Base-by-base conservation (phyloP, 2,888 invertebrate species). In the Plebejus anna region DNA sequence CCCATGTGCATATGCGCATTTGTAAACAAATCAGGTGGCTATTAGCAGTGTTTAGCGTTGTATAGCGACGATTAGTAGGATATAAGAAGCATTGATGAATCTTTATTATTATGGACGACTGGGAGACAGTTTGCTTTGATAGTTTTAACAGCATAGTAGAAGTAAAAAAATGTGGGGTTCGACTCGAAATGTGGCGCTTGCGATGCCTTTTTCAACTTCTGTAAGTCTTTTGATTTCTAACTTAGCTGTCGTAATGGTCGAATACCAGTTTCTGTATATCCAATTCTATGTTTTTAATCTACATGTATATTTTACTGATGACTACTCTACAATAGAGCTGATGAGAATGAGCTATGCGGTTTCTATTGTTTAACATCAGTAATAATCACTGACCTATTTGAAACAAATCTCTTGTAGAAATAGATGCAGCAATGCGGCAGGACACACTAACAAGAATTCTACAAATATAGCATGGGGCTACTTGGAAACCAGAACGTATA, bases 1-100 rank as follows among this genome's bases (percentile, higher is more conserved):
- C 13, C 38, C 70, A 70, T 38, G 78, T 76, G 72, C 77, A 76
- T 75, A 57, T 66, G 55, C 38, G 70, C 76, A 32, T n/a, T 70
- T 70, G 66, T 71, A 71, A 72, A 73, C 55, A 55, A 73, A 73
- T 55, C 73, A 16, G 73, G 47, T 22, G 47, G 42, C 9, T 32
- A 22, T 22, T 28, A 72, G 22, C 42, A 66, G 32, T 66, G 5
- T 36, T 66, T 32, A 66, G 13, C 6, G 32, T 66, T 66, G 66
- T 36, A n/a, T n/a, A n/a, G n/a, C n/a, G 4, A 66, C 36, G 66
- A 66, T 66, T 66, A 36, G 66, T 66, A 36, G 9, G 36, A 66
- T 16, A 9, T 66, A 16, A 16, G 5, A 66, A 13, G 4, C 66
- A 5, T 5, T 66, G 66, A 32, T 11, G 22, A 61, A 11, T 28